Percentiles rank a stretch among this genome's conserved stretches.
Evolutionary conservation across 2,888 invertebrate species (phyloP).

Genomic region (Tineola bisselliella): DNA sequence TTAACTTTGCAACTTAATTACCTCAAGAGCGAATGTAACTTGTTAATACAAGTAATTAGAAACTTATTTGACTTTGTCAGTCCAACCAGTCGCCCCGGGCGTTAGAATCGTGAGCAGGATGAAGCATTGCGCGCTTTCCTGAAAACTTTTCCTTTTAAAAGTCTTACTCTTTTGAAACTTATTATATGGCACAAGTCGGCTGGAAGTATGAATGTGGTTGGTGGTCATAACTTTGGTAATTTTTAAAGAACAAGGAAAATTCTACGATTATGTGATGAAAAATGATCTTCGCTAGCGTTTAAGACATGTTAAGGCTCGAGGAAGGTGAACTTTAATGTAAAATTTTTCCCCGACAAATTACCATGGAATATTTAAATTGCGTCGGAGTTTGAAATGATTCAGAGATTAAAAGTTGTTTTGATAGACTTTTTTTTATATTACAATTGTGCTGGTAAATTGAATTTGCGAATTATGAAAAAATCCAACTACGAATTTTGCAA

Average conservation of each 20-base stretch:
- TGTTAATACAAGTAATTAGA: conserved; percentile 68
- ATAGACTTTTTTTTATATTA: not conserved
- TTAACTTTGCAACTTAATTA: conserved; percentile 61
- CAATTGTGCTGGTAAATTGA: not conserved
- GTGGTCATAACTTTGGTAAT: conserved; percentile 58
- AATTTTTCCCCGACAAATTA: not conserved
- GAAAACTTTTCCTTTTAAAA: conserved; percentile 66
- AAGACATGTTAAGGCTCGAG: conserved; percentile 20
- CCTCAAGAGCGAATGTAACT: conserved; percentile 62
- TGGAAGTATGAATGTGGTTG: conserved; percentile 62
- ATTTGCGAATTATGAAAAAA: too few species aligned
- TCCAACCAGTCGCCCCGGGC: conserved; percentile 60
- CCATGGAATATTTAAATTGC: not conserved
- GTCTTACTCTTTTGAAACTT: conserved; percentile 64
- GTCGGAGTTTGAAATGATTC: not conserved
- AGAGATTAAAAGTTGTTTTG: not conserved
- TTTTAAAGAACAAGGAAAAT: conserved; percentile 45
- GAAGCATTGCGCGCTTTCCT: conserved; percentile 61
- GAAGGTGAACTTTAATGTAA: not conserved
- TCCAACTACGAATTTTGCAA: too few species aligned
- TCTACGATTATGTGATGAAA: conserved; percentile 46
- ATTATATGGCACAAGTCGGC: conserved; percentile 63
- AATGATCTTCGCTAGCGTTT: conserved; percentile 44
- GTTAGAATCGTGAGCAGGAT: conserved; percentile 61
- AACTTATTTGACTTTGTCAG: conserved; percentile 67